phyloP scores from a whole-genome alignment of 53 echinoderm and acorn worm species.

The Antedon mediterranea region DNA sequence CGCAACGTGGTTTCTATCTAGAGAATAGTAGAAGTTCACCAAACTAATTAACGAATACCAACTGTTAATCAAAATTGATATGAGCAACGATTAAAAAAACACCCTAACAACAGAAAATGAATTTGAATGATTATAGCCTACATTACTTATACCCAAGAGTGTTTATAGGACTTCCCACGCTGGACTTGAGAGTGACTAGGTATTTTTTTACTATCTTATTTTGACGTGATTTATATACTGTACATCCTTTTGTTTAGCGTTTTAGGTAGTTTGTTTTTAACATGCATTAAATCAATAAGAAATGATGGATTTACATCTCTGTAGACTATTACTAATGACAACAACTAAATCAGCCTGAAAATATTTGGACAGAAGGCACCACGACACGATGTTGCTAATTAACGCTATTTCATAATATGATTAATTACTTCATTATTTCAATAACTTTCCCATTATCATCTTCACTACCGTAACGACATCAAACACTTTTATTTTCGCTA shows the following conservation, averaged over 20 bases:
- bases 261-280: background rate
- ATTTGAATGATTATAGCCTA: no score
- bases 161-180: no score
- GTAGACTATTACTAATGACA: background rate
- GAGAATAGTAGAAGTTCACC: no score
- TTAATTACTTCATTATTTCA: slow-evolving; percentile 1
- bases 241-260: background rate
- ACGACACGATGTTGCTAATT: background rate
- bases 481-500: background rate
- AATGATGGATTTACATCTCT: background rate
- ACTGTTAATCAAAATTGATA: no score
- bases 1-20: no score
- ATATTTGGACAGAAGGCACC: background rate
- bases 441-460: slow-evolving; percentile 1
- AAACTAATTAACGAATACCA: no score
- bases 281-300: background rate
- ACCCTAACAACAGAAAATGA: no score
- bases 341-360: background rate
- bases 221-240: background rate
- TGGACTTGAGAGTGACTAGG: background rate
- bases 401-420: background rate
- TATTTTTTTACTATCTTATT: background rate
- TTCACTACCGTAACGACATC: background rate
- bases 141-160: no score
- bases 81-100: no score